Base-by-base conservation (phyloP, 2,797 vertebrate species). In the Myotis daubentonii region DNA sequence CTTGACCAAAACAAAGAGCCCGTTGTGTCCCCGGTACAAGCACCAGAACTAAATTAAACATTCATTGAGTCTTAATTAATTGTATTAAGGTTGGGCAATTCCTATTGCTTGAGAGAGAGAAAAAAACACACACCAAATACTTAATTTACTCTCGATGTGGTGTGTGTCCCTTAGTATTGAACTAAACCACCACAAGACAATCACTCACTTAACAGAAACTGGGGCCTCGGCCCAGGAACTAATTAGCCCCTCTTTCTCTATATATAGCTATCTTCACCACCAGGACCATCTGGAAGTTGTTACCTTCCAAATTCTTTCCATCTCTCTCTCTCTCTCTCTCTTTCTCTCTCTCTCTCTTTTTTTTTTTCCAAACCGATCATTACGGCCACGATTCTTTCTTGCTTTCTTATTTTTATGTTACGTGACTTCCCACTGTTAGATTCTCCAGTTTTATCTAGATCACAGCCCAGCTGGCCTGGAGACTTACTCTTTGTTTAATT, bases 281-380 rank as follows among this genome's bases (percentile, higher is more conserved):
- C 47, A 95, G 41, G 78, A 55, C 92, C 93, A 84, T 88, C 97
- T 93, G 97, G 96, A 97, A 97, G 93, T 94, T 96, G 91, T 97
- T 97, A 96, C 80, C 97, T 97, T 97, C 94, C 95, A 97, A 96
- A 97, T 97, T 97, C 97, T 97, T 97, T 97, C 97, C 97, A 97
- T 97, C 94, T 96, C 92, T 83, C 53, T 76, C 70, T 75, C 71
- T 44, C 70, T 72, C 62, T 66, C 16, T 66, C 28, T 38, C 55
- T 60, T 10, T 60, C 23, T 60, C 55, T 57, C 8, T 70, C 92
- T 95, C 94, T 96, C 92, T 83, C 36, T 91, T 95, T 78, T 92
- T 95, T 86, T 84, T 97, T 93, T 79, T n/a, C 82, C 84, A 95
- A 94, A 95, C 83, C 78, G 5, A 97, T 96, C 93, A 94, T 95